Evolutionary conservation across 2,888 invertebrate species (phyloP).

Genomic region (Sisyra nigra): DNA sequence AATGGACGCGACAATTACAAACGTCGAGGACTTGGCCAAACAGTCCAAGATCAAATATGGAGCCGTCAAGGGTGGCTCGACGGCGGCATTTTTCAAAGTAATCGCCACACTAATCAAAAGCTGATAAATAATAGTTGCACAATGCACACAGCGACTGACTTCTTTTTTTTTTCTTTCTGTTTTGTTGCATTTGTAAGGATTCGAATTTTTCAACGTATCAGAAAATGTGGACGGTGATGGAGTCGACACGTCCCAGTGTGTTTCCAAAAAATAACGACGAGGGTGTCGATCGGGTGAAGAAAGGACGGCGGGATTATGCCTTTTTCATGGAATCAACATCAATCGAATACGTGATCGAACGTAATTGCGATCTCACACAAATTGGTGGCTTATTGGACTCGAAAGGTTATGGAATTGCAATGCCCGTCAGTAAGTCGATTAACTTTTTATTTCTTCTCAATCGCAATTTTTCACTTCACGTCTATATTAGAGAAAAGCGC

Average conservation of each 20-base stretch:
- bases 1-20: constrained; percentile 78
- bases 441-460: constrained; percentile 14
- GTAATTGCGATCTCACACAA: constrained; percentile 71
- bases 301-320: constrained; percentile 69
- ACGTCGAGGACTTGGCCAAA: constrained; percentile 79
- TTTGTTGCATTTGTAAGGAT: constrained; percentile 35
- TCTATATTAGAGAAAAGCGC: too few relatives aligned
- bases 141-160: too few relatives aligned
- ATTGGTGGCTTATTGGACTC: constrained; percentile 70
- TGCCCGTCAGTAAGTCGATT: constrained; percentile 62
- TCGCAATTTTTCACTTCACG: constrained; percentile 17
- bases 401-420: constrained; percentile 87
- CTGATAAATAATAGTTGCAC: too few relatives aligned
- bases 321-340: constrained; percentile 93
- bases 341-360: constrained; percentile 80
- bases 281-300: constrained; percentile 71
- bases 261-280: constrained; percentile 70
- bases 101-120: too few relatives aligned
- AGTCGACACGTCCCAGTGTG: constrained; percentile 63
- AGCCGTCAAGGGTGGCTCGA: constrained; percentile 76
- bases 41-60: constrained; percentile 97
- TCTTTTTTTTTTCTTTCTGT: too few relatives aligned
- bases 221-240: constrained; percentile 89
- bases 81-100: constrained; percentile 80
- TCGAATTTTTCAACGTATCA: constrained; percentile 82